Base-by-base conservation (phyloP, 2,797 vertebrate genomes). In the Chromobotia macracanthus region DNA sequence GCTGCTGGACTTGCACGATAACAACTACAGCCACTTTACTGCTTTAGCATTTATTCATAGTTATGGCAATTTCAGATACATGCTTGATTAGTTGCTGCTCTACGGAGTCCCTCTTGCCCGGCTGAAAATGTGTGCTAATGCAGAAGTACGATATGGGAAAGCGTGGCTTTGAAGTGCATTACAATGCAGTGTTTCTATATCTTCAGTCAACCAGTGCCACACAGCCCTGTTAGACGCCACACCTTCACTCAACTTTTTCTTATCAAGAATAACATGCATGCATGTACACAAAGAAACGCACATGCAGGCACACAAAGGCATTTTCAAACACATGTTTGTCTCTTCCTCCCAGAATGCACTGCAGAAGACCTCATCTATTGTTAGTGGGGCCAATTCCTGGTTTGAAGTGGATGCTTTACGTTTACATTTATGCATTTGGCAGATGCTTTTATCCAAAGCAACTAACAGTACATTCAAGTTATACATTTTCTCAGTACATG, bases 351-450 rank as follows among this genome's bases (percentile, higher is more conserved):
- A 41, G 51, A 25, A 69, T 65, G 63, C 44, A 48, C 23, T 15
- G 67, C 44, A 12, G 46, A 23, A 41, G 46, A 61, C 68, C 77
- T 79, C 67, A 66, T 66, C 79, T 48, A 84, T 84, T 87, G 83
- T 85, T 83, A 68, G 71, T 56, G 72, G 13, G 41, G 35, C n/a
- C 66, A 25, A 56, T 80, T 75, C 83, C 75, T 82, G 60, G 15
- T 60, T 48, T 55, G 60, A 76, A 73, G 67, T 56, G 8, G 28
- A 66, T 56, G 65, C 66, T n/a, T n/a, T n/a, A n/a, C n/a, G n/a
- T n/a, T n/a, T n/a, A n/a, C n/a, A n/a, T n/a, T n/a, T n/a, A n/a
- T n/a, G n/a, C n/a, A n/a, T n/a, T n/a, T n/a, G n/a, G n/a, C n/a
- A n/a, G n/a, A n/a, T n/a, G n/a, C n/a, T n/a, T n/a, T n/a, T n/a